Evolutionary conservation across 2,888 invertebrate genomes (phyloP).

Genomic region (Mythimna pallens): DNA sequence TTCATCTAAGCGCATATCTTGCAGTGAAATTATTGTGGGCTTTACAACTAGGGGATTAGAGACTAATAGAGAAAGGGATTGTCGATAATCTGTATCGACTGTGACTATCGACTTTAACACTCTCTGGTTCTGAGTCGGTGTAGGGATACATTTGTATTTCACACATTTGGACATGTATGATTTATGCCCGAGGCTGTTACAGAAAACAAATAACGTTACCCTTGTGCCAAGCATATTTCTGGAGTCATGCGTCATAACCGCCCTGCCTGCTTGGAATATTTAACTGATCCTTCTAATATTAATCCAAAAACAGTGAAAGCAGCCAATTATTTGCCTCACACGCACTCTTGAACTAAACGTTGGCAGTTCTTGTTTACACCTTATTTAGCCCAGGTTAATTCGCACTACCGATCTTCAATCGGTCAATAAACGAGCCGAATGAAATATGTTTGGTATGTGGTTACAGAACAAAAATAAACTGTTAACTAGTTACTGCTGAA

Average conservation of each 20-base stretch:
- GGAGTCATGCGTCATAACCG: conserved; percentile 42
- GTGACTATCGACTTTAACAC: not conserved
- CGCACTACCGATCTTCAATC: conserved; percentile 52
- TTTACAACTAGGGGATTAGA: conserved; percentile 21
- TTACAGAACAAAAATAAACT: conserved; percentile 85
- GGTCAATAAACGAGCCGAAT: conserved; percentile 64
- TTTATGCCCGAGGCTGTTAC: conserved; percentile 27
- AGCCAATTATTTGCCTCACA: not conserved
- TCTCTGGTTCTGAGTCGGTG: not conserved
- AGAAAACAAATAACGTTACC: conserved; percentile 46
- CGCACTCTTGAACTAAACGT: conserved; percentile 28
- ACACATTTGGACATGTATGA: conserved; percentile 17
- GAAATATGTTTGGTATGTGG: conserved; percentile 76
- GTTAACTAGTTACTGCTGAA: conserved; percentile 71
- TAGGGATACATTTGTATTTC: conserved; percentile 20
- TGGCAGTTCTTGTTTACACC: conserved; percentile 52
- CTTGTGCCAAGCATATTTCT: conserved; percentile 40
- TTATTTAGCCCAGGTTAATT: conserved; percentile 56
- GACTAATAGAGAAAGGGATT: conserved; percentile 9
- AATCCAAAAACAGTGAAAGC: conserved; percentile 29
- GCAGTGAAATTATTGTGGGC: conserved; percentile 34
- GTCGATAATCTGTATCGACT: conserved; percentile 20
- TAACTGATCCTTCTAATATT: conserved; percentile 15
- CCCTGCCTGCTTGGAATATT: conserved; percentile 23
- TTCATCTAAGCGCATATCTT: conserved; percentile 62